A percentile compares a stretch with the other conserved stretches of the same genome.
phyloP scores from a whole-genome alignment of 1,140 invertebrate genomes.

The Neodiprion fabricii region DNA sequence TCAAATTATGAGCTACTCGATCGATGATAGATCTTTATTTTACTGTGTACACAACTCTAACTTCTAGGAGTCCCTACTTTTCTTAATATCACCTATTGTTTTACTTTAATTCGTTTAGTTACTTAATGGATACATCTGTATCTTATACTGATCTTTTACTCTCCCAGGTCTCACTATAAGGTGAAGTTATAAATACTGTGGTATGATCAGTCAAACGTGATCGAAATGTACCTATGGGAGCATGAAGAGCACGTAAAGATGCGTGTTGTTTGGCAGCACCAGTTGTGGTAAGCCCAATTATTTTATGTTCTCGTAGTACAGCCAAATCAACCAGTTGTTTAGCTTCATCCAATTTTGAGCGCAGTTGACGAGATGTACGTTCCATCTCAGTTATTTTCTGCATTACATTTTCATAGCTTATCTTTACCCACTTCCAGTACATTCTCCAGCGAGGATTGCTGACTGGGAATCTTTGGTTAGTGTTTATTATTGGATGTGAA shows the following conservation, averaged over 20 bases:
- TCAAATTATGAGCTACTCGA: too few relatives aligned
- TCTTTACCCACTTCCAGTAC: neutral
- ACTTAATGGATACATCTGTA: too few relatives aligned
- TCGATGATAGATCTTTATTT: too few relatives aligned
- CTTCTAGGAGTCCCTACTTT: too few relatives aligned
- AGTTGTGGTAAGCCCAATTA: conserved; percentile 83
- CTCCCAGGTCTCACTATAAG: too few relatives aligned
- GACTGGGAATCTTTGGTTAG: neutral
- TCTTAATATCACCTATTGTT: too few relatives aligned
- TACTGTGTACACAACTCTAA: too few relatives aligned
- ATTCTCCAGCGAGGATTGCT: neutral
- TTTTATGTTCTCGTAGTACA: conserved; percentile 48
- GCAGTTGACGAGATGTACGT: conserved; percentile 45
- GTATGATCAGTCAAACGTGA: neutral
- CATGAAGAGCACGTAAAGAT: conserved; percentile 66
- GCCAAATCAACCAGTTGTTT: conserved; percentile 46
- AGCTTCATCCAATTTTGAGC: conserved; percentile 49
- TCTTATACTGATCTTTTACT: too few relatives aligned
- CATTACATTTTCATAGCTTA: neutral
- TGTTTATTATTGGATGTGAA: neutral
- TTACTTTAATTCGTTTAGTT: too few relatives aligned
- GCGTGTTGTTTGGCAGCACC: conserved; percentile 72
- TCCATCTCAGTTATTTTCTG: conserved; percentile 40
- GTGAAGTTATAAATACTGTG: too few relatives aligned
- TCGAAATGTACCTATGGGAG: conserved; percentile 64